Percentiles rank a stretch among this genome's conserved stretches.
phyloP scores from a whole-genome alignment of 2,113 vertebrate species.

The Aplodontia rufa region DNA sequence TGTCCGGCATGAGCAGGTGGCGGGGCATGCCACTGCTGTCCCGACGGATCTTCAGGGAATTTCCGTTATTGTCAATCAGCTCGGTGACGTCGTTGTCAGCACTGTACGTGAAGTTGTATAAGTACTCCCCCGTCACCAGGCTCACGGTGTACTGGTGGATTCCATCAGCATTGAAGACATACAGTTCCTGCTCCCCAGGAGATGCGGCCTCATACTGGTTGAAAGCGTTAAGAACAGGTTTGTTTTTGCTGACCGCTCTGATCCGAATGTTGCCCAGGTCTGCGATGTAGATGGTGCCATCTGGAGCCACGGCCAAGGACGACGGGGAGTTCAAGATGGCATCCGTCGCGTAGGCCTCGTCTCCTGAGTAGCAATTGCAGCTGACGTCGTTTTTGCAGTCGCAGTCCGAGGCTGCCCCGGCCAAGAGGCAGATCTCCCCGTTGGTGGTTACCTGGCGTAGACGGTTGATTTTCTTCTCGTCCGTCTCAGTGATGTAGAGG shows the following conservation, averaged over 20 bases:
- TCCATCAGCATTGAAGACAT: slow-evolving; percentile 95
- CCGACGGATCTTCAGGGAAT: slow-evolving; percentile 93
- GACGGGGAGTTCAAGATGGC: slow-evolving; percentile 97
- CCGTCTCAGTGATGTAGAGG: slow-evolving; percentile 98
- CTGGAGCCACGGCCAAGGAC: slow-evolving; percentile 95
- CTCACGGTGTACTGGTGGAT: slow-evolving; percentile 97
- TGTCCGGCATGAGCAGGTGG: slow-evolving; percentile 95
- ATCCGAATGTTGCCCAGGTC: slow-evolving; percentile 99
- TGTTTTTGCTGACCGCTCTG: slow-evolving; percentile 94
- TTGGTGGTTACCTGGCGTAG: slow-evolving; percentile 96
- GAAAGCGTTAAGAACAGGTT: slow-evolving; percentile 88
- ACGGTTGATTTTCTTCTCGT: slow-evolving; percentile 99
- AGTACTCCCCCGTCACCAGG: slow-evolving; percentile 95
- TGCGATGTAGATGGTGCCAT: slow-evolving; percentile 96
- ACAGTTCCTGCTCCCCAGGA: slow-evolving; percentile 96
- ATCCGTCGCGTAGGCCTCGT: slow-evolving; percentile 97
- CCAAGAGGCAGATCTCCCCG: slow-evolving; percentile 97
- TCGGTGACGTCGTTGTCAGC: slow-evolving; percentile 90
- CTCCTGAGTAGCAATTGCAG: slow-evolving; percentile 98
- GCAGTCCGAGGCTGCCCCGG: slow-evolving; percentile 95
- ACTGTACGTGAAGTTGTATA: slow-evolving; percentile 97
- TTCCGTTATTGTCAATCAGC: slow-evolving; percentile 94
- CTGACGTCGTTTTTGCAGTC: slow-evolving; percentile 99
- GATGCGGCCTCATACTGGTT: slow-evolving; percentile 97
- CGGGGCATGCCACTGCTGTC: slow-evolving; percentile 91